Evolutionary conservation across 2,797 vertebrate genomes (phyloP).

Genomic region (Odontamblyopus lacepedii): DNA sequence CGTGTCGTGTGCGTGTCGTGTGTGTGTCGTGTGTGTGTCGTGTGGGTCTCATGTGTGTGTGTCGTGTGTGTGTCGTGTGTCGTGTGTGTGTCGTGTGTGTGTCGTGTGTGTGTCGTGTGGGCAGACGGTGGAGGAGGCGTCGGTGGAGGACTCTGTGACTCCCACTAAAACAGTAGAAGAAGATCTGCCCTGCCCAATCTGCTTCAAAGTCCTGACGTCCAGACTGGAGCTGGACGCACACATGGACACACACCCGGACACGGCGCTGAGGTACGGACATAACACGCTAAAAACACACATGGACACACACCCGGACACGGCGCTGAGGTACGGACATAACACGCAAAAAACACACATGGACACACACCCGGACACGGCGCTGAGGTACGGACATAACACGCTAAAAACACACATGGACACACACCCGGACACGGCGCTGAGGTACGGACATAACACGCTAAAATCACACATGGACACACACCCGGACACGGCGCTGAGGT

Average conservation of each 20-base stretch:
- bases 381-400: too few species aligned
- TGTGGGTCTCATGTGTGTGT: constrained; percentile 3
- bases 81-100: constrained; percentile 10
- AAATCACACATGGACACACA: too few species aligned
- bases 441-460: constrained; percentile 82
- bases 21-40: background rate
- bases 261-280: constrained; percentile 78
- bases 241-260: constrained; percentile 93
- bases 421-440: constrained; percentile 89
- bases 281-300: constrained; percentile 74
- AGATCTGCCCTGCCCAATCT: constrained; percentile 89
- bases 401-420: constrained; percentile 54
- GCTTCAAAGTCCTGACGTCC: constrained; percentile 91
- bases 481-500: too few species aligned
- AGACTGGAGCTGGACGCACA: constrained; percentile 90
- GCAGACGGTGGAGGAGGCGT: constrained; percentile 83
- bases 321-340: constrained; percentile 85
- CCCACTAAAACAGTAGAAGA: constrained; percentile 75
- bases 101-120: background rate
- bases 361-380: too few species aligned
- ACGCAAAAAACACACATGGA: too few species aligned
- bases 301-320: constrained; percentile 86
- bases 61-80: background rate
- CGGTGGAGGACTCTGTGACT: constrained; percentile 62
- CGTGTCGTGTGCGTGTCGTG: too few species aligned